Base-by-base conservation (phyloP, 2,797 vertebrate species). In the Acrossocheilus fasciatus region DNA sequence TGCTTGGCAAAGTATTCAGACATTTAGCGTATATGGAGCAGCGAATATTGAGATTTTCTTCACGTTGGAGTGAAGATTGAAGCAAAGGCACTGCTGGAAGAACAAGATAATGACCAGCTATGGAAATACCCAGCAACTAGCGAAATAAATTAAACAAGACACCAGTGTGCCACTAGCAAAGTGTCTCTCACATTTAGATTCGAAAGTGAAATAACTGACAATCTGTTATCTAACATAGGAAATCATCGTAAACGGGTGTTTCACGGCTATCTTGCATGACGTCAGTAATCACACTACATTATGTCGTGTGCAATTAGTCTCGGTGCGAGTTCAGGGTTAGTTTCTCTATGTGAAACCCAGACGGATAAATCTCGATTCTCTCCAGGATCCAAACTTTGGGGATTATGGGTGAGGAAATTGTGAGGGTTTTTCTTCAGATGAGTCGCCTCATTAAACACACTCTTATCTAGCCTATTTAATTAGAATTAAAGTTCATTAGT, bases 61-160 rank as follows among this genome's bases (percentile, higher is more conserved):
- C 88, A 87, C 36, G 77, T 89, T 91, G 77, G 41, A 80, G 73
- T 62, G 18, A 64, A 92, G 84, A 91, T 82, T 75, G 85, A 89
- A 91, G 77, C 50, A 89, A 88, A 90, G 82, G 83, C 77, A 1
- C 88, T 81, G 92, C 94, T 95, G 93, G 85, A 91, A 87, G 91
- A 43, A 88, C 11, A 88, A 94, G 91, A 94, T 95, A 95, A 95
- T 93, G 92, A 93, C 91, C 83, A 77, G 90, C 84, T 88, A 88
- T 64, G 90, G 90, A 78, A 78, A 92, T 86, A 87, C 82, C 81
- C 81, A 86, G 83, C 86, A 89, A 92, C 88, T 92, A 92, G 92
- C 92, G 84, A 92, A 94, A 94, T 93, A 94, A 95, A 95, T 94
- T 92, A 94, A 87, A 92, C 64, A 68, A 83, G 89, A 91, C 89